Conservation (phyloP, 1,140 invertebrate genomes). For the Trachymyrmex septentrionalis region DNA sequence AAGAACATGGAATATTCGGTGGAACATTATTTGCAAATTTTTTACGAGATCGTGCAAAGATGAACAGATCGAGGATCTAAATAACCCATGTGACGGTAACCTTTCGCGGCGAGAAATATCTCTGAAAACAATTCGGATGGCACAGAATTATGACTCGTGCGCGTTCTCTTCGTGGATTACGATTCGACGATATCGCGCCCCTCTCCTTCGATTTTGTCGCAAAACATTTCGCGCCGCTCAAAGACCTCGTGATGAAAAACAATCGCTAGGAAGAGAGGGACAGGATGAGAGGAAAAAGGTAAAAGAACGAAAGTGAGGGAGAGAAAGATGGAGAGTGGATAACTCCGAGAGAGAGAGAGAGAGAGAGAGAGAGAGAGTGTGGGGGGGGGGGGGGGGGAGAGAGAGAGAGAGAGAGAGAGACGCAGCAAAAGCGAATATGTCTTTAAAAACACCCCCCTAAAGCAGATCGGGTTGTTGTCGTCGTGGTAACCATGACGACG, state of each 20-base stretch:
- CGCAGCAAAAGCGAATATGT: constrained; percentile 70
- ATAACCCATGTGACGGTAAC: constrained; percentile 4
- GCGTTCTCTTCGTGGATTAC: constrained; percentile 39
- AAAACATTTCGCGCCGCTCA: constrained; percentile 62
- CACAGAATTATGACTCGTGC: constrained; percentile 38
- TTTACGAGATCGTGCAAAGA: background rate
- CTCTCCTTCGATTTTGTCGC: constrained; percentile 59
- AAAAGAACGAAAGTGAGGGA: constrained; percentile 44
- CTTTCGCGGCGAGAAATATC: constrained; percentile 2
- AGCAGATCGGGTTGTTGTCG: constrained; percentile 83
- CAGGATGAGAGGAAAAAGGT: constrained; percentile 33
- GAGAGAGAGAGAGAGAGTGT: constrained; percentile 21
- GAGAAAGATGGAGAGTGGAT: constrained; percentile 38
- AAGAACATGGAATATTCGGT: background rate
- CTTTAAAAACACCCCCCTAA: constrained; percentile 82
- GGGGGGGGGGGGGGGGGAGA: too few relatives aligned
- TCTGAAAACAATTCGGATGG: constrained; percentile 36
- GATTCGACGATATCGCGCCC: constrained; percentile 47
- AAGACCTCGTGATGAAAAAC: constrained; percentile 60
- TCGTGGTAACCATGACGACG: constrained; percentile 85
- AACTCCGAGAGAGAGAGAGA: constrained; percentile 35
- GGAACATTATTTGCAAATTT: background rate
- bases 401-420: constrained; percentile 52
- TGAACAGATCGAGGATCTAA: background rate
- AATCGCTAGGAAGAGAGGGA: constrained; percentile 30